A percentile compares a stretch with the other conserved stretches of the same genome.
Conservation (phyloP, 2,797 vertebrate species). For the Momotus momota region DNA sequence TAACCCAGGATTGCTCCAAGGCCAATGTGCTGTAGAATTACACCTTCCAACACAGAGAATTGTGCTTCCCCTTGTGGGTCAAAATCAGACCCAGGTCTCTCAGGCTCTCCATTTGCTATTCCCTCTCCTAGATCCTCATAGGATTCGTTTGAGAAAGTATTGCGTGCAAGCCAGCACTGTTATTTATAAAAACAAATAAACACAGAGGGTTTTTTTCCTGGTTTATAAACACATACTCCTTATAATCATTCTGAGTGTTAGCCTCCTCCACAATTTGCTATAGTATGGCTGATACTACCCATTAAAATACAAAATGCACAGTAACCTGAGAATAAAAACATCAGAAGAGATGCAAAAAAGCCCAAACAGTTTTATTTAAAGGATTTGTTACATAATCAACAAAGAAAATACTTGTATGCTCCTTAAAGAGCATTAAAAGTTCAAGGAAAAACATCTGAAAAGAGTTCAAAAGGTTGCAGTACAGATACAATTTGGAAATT, state of each 20-base stretch:
- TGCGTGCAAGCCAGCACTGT: background rate
- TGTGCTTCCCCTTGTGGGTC: background rate
- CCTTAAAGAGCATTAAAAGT: background rate
- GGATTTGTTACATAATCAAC: background rate
- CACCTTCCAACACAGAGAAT: background rate
- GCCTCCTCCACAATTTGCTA: background rate
- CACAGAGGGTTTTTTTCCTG: background rate
- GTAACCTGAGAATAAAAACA: background rate
- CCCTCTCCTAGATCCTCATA: background rate
- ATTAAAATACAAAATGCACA: background rate
- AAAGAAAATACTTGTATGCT: background rate
- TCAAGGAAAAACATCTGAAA: background rate
- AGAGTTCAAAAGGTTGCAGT: background rate
- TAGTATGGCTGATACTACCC: background rate
- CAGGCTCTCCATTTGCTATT: background rate
- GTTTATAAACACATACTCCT: conserved; percentile 11
- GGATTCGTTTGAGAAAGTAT: background rate
- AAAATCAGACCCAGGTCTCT: background rate
- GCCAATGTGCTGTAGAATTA: background rate
- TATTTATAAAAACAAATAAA: background rate
- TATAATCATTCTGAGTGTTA: background rate
- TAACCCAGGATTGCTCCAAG: background rate
- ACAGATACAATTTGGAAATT: background rate
- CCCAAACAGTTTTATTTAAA: background rate
- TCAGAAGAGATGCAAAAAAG: background rate